These are phyloP conservation scores for Tribolium freemani DNA, from an alignment of 2,888 invertebrate genomes.

Conservation along the genomic window DNA sequence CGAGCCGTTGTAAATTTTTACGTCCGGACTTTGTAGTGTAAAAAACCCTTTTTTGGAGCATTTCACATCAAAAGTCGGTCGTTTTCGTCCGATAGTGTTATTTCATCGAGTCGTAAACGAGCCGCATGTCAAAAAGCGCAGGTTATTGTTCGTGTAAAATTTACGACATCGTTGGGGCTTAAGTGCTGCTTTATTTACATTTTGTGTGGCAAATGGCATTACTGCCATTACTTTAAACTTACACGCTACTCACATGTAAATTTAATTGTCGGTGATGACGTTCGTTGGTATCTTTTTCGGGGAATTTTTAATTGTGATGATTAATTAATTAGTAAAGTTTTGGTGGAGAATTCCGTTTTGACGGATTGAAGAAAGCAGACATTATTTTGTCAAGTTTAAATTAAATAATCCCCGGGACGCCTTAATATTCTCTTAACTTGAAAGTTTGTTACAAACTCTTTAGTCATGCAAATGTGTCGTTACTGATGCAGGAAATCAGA, in stretches of 20 bases:
- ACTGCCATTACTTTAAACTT: constrained; percentile 26
- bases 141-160: constrained; percentile 32
- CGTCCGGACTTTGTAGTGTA: too few relatives aligned
- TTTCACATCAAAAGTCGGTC: not conserved
- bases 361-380: constrained; percentile 39
- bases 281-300: too few relatives aligned
- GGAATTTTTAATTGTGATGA: not conserved
- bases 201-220: constrained; percentile 32
- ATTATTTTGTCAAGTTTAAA: constrained; percentile 44
- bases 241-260: constrained; percentile 23
- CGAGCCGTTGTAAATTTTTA: too few relatives aligned
- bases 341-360: constrained; percentile 7
- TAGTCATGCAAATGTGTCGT: constrained; percentile 49
- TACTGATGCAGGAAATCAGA: constrained; percentile 48
- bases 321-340: constrained; percentile 31
- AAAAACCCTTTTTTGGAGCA: not conserved
- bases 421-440: constrained; percentile 45
- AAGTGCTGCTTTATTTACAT: constrained; percentile 37
- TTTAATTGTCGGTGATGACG: constrained; percentile 20
- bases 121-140: constrained; percentile 17
- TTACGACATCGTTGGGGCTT: constrained; percentile 20
- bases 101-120: constrained; percentile 15
- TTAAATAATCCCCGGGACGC: constrained; percentile 45
- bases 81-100: constrained; percentile 18
- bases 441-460: constrained; percentile 49